Evolutionary conservation across 64 coral and sea anemone species (phyloP), one percentile per base, ranked within the genome.

Genomic region (Trachythela sp.): DNA sequence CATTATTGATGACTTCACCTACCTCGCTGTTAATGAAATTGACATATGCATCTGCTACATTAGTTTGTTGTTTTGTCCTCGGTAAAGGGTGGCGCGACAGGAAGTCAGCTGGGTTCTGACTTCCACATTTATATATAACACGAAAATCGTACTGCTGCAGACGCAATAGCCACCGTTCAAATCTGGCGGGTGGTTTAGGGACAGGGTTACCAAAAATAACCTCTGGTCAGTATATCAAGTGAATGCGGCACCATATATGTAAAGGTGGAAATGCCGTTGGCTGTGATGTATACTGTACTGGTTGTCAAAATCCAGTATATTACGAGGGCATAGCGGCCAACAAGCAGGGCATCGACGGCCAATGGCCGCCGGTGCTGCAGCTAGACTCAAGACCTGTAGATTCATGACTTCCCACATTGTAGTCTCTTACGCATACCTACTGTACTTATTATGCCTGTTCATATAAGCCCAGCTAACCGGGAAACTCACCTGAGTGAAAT

Each of bases 231-330:
- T 85, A 24, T 48, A 85, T 18, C 6, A 48, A 8, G 27, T 29
- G 39, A 85, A 85, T 43, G 0, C 24, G 30, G 39, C 37, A 9
- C 84, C 84, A 30, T 37, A 9, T 45, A 85, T 36, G 45, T 48
- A 85, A 20, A 85, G 40, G 42, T 85, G 84, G 32, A 85, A 85
- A 11, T 50, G 37, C 45, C 32, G n/a, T n/a, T n/a, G n/a, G n/a
- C n/a, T n/a, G n/a, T n/a, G n/a, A n/a, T n/a, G n/a, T n/a, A n/a
- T n/a, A n/a, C n/a, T n/a, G n/a, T n/a, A n/a, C n/a, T n/a, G n/a
- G n/a, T n/a, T n/a, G n/a, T n/a, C n/a, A n/a, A n/a, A n/a, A n/a
- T n/a, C n/a, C n/a, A n/a, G n/a, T n/a, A n/a, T n/a, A n/a, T n/a
- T n/a, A n/a, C n/a, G n/a, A n/a, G n/a, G n/a, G n/a, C n/a, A n/a